phyloP scores from a whole-genome alignment of 2,888 invertebrate species.

The Luffia ferchaultella region DNA sequence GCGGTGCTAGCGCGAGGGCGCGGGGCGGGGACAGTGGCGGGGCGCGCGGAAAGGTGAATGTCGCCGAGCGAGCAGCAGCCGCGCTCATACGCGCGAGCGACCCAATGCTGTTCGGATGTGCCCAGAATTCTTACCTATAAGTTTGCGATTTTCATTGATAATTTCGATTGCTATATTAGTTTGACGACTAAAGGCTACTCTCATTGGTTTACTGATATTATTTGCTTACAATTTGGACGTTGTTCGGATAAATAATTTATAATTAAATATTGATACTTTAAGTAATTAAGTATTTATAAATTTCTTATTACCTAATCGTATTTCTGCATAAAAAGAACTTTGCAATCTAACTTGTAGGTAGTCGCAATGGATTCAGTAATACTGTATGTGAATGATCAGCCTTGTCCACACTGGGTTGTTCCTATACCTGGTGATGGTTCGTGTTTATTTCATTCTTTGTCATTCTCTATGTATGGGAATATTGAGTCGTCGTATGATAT shows the following conservation, averaged over 20 bases:
- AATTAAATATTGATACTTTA: not conserved
- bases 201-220: conserved; percentile 3
- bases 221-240: conserved; percentile 1
- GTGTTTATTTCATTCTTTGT: conserved; percentile 15
- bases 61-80: too few species aligned
- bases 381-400: conserved; percentile 10
- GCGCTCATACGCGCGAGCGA: too few species aligned
- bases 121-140: too few species aligned
- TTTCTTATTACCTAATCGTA: not conserved
- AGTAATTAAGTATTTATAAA: not conserved
- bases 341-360: not conserved
- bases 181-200: too few species aligned
- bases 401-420: conserved; percentile 12
- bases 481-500: conserved; percentile 12
- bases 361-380: conserved; percentile 8
- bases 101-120: too few species aligned
- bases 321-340: not conserved
- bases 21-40: too few species aligned
- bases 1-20: too few species aligned
- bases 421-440: conserved; percentile 15
- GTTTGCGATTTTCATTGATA: too few species aligned
- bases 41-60: too few species aligned
- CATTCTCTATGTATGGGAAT: conserved; percentile 11
- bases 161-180: too few species aligned
- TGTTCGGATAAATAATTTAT: not conserved